Evolutionary conservation across 1,140 invertebrate genomes (phyloP), one percentile per base, ranked within the genome.

Genomic region (Drosophila ambigua): DNA sequence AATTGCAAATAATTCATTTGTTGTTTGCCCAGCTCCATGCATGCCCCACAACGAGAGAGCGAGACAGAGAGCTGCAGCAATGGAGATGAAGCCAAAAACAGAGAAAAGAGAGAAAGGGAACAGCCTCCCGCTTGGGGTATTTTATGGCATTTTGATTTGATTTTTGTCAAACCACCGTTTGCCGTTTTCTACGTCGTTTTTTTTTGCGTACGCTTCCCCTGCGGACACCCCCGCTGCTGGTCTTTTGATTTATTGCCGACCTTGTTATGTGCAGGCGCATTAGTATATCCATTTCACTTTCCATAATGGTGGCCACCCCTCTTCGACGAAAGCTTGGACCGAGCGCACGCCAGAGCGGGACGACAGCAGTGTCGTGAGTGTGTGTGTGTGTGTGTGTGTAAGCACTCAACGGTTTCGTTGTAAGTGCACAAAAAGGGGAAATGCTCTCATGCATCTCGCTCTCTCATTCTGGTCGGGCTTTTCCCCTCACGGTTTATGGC

Each of bases 261-360:
- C 90, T 91, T 91, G 90, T 91, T 91, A 83, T 90, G 87, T 91
- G 90, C 90, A 90, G 84, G 89, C 89, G 79, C 79, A 85, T 83
- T 81, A 82, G 79, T 91, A 90, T 91, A 89, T 91, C 89, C 85
- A 90, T 91, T 91, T 91, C 89, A 91, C 87, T 90, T 90, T 91
- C 90, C 85, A 89, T 90, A 90, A 88, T 88, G 83, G 76, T 87
- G 76, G 63, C 82, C 77, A 84, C 67, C 77, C 81, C 81, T 64
- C 57, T 48, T 41, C 7, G 35, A 39, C 35, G 35, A 39, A 13
- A 39, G 35, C 35, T 39, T 39, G 35, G 35, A 39, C 35, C 35
- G 35, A 39, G 4, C 2, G 26, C 59, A 63, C 48, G 82, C 9
- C 26, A 49, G 73, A 85, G 78, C 69, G 82, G 67, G 82, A 88